Evolutionary conservation across 1,140 invertebrate genomes (phyloP).

Genomic region (Drosophila rhopaloa): DNA sequence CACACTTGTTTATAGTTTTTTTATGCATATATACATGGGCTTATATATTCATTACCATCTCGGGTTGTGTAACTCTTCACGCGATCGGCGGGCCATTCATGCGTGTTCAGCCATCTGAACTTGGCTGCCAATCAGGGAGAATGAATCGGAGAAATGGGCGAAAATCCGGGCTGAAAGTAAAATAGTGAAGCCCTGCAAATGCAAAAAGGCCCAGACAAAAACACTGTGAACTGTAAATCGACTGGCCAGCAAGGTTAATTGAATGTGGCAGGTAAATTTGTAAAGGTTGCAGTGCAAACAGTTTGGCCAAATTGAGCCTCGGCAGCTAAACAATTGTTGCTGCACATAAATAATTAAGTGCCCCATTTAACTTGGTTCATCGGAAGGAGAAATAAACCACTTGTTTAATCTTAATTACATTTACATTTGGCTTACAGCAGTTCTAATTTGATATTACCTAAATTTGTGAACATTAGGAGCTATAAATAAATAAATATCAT

Average conservation of each 20-base stretch:
- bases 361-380: neutral
- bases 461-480: no score
- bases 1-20: conserved; percentile 48
- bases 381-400: neutral
- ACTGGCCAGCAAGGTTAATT: conserved; percentile 65
- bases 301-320: conserved; percentile 7
- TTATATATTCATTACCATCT: conserved; percentile 41
- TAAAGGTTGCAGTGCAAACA: conserved; percentile 26
- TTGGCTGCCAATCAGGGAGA: conserved; percentile 30
- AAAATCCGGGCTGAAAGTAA: conserved; percentile 15
- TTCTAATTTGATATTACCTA: no score
- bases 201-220: conserved; percentile 28
- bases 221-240: conserved; percentile 56
- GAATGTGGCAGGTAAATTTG: conserved; percentile 43
- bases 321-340: conserved; percentile 24
- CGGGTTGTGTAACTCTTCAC: conserved; percentile 74
- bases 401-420: neutral
- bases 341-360: neutral
- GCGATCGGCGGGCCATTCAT: conserved; percentile 73
- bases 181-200: conserved; percentile 57
- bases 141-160: conserved; percentile 31
- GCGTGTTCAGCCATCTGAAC: conserved; percentile 53
- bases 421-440: no score
- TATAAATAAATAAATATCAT: no score
- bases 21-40: conserved; percentile 35